Conservation (phyloP, 1,140 invertebrate species). For the Lanistes nyassanus region DNA sequence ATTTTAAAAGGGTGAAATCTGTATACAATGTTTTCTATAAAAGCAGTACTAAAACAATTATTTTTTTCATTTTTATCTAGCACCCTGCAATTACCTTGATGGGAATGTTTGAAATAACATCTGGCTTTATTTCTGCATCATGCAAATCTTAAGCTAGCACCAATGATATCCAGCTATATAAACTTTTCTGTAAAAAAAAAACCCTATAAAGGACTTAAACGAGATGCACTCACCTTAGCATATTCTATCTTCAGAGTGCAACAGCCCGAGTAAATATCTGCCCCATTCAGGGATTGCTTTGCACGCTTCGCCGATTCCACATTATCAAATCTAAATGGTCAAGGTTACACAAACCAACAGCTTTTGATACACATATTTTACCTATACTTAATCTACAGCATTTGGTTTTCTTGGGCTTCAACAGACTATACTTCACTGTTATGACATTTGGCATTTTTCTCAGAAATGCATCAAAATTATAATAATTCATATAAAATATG, state of each 20-base stretch:
- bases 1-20: too few relatives aligned
- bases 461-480: not conserved
- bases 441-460: not conserved
- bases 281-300: constrained; percentile 94
- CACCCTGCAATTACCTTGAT: too few relatives aligned
- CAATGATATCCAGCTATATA: too few relatives aligned
- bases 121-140: too few relatives aligned
- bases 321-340: constrained; percentile 83
- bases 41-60: too few relatives aligned
- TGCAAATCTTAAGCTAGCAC: too few relatives aligned
- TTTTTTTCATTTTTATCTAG: too few relatives aligned
- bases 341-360: too few relatives aligned
- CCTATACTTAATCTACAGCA: too few relatives aligned
- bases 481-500: not conserved
- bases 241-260: constrained; percentile 99
- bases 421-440: not conserved
- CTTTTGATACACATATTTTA: too few relatives aligned
- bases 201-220: not conserved
- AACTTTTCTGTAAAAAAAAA: not conserved
- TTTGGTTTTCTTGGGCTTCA: not conserved
- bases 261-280: constrained; percentile 99
- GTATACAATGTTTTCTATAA: too few relatives aligned
- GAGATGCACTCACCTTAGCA: constrained; percentile 82
- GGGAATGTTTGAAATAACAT: too few relatives aligned
- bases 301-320: constrained; percentile 94